Base-by-base conservation (phyloP, 1,140 invertebrate species). In the Cheumatopsyche charites region DNA sequence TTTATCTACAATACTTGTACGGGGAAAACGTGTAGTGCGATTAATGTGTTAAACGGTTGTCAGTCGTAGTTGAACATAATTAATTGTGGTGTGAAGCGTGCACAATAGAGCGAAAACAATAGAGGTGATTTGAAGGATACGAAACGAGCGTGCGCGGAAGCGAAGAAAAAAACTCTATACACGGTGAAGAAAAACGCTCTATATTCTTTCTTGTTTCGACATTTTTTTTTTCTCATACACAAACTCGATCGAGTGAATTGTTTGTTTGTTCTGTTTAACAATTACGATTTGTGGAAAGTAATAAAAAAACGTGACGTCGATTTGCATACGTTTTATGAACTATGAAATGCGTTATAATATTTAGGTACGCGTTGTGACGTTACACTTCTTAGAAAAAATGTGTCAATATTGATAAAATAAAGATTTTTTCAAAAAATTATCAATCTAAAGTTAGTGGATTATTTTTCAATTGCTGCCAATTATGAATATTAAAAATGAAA, bases 61-160 rank as follows among this genome's bases (percentile, higher is more conserved):
- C 21, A 47, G 43, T n/a, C 12, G 43, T 13, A n/a, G 55, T 36
- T 36, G 21, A 58, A 58, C 13, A 58, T 58, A 58, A 58, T 58
- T 58, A 58, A 58, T 58, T 25, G 55, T 19, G 25, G 21, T 26
- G 55, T 25, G 55, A 58, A 25, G 23, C 25, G 19, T 58, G 23
- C 21, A 58, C 55, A 58, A 58, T 58, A 26, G 55, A 58, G 55
- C 23, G 23, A 26, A 58, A 58, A 58, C 55, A 58, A 58, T 25
- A 58, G 55, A 58, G 55, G 21, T 25, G 55, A 58, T 25, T 58
- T 26, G 23, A 26, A 58, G 55, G 55, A 58, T 58, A 58, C 21
- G 55, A 47, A 58, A 58, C 2, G 23, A 58, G 23, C 55, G 21
- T 58, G 55, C 55, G 19, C 55, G 23, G 55, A 58, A 58, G 55